Evolutionary conservation across 1,140 invertebrate species (phyloP).

Genomic region (Cataglyphis hispanica): DNA sequence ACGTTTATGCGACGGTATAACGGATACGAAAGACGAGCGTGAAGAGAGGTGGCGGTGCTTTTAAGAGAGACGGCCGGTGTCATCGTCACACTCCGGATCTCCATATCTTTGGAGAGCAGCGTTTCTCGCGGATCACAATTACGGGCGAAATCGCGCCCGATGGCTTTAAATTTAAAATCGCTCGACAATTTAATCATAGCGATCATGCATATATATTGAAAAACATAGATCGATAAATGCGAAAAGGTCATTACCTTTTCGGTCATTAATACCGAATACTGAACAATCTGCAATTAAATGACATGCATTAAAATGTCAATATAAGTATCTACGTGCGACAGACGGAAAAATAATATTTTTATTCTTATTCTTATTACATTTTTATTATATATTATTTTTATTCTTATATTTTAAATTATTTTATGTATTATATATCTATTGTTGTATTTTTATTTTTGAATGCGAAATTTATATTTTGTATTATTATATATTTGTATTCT

Average conservation of each 20-base stretch:
- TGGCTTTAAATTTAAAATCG: slow-evolving; percentile 17
- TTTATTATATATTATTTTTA: no score
- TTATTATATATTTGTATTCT: background rate
- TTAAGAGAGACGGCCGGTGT: slow-evolving; percentile 16
- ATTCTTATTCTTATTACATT: no score
- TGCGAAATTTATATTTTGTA: no score
- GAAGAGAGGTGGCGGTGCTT: slow-evolving; percentile 7
- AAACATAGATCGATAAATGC: no score
- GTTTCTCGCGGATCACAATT: slow-evolving; percentile 22
- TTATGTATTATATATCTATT: background rate
- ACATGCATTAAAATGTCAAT: background rate
- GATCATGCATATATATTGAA: background rate
- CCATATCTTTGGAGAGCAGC: background rate
- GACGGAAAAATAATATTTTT: background rate
- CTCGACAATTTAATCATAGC: background rate
- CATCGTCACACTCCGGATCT: slow-evolving; percentile 11
- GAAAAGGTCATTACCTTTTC: no score
- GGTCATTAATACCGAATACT: no score
- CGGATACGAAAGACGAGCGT: background rate
- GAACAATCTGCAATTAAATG: no score
- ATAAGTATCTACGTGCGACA: background rate
- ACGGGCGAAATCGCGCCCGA: slow-evolving; percentile 12
- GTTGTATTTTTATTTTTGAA: no score
- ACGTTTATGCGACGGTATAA: background rate
- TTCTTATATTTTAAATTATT: no score